Percentiles rank a stretch among this genome's conserved stretches.
These are phyloP conservation scores for Alloplasta piceator DNA, from an alignment of 2,888 invertebrate genomes.

Conservation along the genomic window DNA sequence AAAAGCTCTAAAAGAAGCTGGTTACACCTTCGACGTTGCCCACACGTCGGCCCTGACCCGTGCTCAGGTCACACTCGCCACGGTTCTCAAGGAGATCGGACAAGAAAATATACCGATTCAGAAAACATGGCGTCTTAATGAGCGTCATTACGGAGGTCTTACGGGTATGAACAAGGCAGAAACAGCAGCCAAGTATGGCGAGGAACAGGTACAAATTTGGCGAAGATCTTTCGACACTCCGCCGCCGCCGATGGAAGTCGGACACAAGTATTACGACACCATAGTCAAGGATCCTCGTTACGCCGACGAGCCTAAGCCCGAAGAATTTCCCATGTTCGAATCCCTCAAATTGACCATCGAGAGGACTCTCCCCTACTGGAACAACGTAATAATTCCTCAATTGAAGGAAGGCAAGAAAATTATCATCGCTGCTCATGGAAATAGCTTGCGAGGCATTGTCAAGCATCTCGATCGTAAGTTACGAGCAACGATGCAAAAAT, in stretches of 20 bases:
- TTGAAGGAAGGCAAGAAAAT: conserved; percentile 91
- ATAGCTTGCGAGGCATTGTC: conserved; percentile 93
- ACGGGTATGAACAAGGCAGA: conserved; percentile 94
- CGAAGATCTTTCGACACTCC: conserved; percentile 92
- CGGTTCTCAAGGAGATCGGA: conserved; percentile 88
- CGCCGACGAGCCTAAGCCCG: conserved; percentile 88
- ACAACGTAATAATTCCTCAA: conserved; percentile 92
- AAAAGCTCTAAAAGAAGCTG: conserved; percentile 88
- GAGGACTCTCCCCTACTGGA: conserved; percentile 94
- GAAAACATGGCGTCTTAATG: conserved; percentile 93
- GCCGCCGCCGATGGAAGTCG: conserved; percentile 91
- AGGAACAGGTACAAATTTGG: conserved; percentile 94
- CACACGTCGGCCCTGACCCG: conserved; percentile 92
- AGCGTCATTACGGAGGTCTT: conserved; percentile 94
- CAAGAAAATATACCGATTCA: conserved; percentile 88
- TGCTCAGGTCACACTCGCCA: conserved; percentile 89
- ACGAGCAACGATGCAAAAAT: neutral
- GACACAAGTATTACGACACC: conserved; percentile 89
- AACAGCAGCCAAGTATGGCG: conserved; percentile 93
- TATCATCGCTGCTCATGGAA: conserved; percentile 94
- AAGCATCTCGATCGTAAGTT: conserved; percentile 92
- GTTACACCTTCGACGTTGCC: conserved; percentile 90
- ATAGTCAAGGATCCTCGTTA: conserved; percentile 92
- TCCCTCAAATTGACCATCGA: conserved; percentile 92
- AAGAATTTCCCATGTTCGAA: conserved; percentile 92